Conservation (phyloP, 2,888 invertebrate genomes). For the Eilema depressum region DNA sequence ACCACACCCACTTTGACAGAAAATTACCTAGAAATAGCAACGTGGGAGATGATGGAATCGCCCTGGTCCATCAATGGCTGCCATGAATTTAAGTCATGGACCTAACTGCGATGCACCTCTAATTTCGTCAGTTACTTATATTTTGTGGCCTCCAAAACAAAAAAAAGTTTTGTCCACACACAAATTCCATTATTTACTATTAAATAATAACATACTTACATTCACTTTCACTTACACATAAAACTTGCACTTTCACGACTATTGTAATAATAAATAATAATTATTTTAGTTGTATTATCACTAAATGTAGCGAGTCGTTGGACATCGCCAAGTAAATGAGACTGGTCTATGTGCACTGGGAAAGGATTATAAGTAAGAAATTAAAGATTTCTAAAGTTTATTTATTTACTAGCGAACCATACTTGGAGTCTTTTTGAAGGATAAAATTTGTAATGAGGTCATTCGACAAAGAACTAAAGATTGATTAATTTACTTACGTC, state of each 20-base stretch:
- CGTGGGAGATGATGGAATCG: too few species aligned
- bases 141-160: background rate
- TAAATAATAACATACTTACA: slow-evolving; percentile 17
- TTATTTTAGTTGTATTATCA: slow-evolving; percentile 32
- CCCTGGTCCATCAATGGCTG: too few species aligned
- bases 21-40: background rate
- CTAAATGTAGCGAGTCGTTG: slow-evolving; percentile 24
- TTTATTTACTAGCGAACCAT: too few species aligned
- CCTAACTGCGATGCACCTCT: too few species aligned
- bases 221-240: slow-evolving; percentile 26
- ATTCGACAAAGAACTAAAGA: too few species aligned
- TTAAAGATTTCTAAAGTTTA: background rate
- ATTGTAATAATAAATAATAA: slow-evolving; percentile 37
- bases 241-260: slow-evolving; percentile 34
- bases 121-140: background rate
- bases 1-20: background rate
- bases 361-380: slow-evolving; percentile 26
- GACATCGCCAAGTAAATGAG: slow-evolving; percentile 35
- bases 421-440: too few species aligned
- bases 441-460: too few species aligned
- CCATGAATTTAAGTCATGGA: too few species aligned
- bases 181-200: background rate
- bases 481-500: too few species aligned
- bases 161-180: background rate
- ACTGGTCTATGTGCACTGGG: background rate